Percentiles rank a stretch among this genome's conserved stretches.
phyloP scores from a whole-genome alignment of 2,113 vertebrate species.

The Tympanuchus pallidicinctus region DNA sequence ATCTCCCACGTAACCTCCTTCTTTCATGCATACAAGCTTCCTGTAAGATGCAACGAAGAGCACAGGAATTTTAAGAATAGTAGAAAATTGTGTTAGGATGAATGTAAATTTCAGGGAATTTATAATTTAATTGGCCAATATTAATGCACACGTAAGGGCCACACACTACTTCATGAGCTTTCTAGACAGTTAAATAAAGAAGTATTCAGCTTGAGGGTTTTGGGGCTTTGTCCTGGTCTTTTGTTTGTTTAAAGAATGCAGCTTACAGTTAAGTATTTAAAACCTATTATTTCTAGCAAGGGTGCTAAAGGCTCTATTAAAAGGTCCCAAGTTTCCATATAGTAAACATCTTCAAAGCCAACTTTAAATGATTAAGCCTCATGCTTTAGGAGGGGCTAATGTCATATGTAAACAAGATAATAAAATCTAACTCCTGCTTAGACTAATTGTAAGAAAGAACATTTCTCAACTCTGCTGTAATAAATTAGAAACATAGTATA shows the following conservation, averaged over 20 bases:
- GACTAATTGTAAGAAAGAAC: neutral
- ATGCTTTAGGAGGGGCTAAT: neutral
- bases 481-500: slow-evolving; percentile 1
- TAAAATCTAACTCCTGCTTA: slow-evolving; percentile 24
- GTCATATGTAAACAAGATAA: neutral
- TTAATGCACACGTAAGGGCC: neutral
- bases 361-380: neutral
- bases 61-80: neutral
- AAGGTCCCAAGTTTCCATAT: neutral
- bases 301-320: neutral
- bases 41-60: neutral
- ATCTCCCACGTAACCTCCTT: too few species aligned
- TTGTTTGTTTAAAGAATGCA: neutral
- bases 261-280: neutral
- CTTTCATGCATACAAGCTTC: neutral
- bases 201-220: neutral
- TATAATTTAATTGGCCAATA: neutral
- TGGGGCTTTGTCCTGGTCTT: neutral
- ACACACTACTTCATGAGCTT: neutral
- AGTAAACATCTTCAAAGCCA: slow-evolving; percentile 6
- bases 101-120: neutral
- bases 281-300: neutral
- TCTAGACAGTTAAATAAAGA: neutral
- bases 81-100: neutral
- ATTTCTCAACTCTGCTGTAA: slow-evolving; percentile 3